A percentile compares a stretch with the other conserved stretches of the same genome.
Evolutionary conservation across 2,113 vertebrate species (phyloP).

Genomic region (Mormyrus lacerda): DNA sequence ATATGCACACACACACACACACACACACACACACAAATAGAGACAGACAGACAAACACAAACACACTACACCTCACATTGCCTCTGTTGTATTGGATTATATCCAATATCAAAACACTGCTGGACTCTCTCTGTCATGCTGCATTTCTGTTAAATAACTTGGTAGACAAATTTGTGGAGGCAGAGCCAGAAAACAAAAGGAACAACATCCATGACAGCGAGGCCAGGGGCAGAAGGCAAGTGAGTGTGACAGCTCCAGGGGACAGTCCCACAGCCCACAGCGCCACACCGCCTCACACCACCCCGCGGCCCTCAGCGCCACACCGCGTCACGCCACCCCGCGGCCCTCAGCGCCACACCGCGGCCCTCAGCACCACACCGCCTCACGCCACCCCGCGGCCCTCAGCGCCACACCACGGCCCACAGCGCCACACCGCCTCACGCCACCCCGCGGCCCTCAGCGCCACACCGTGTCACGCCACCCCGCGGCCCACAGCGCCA

Average conservation of each 20-base stretch:
- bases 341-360: background rate
- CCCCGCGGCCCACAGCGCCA: background rate
- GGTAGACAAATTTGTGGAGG: background rate
- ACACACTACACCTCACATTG: background rate
- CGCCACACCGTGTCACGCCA: background rate
- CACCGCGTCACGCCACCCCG: background rate
- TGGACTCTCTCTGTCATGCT: background rate
- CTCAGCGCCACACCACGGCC: no score
- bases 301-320: no score
- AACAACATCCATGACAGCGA: background rate
- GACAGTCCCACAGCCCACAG: no score
- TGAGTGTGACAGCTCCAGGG: background rate
- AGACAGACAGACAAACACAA: background rate
- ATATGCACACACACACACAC: background rate
- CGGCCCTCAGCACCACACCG: no score
- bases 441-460: no score
- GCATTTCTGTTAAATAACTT: background rate
- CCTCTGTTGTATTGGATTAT: background rate
- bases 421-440: no score
- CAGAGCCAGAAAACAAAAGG: background rate
- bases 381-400: background rate
- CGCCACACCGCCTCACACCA: no score
- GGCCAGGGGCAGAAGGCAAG: background rate
- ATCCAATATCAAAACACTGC: constrained; percentile 1
- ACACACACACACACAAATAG: background rate